Conservation (phyloP, 2,113 vertebrate genomes). For the Hepsetus odoe region DNA sequence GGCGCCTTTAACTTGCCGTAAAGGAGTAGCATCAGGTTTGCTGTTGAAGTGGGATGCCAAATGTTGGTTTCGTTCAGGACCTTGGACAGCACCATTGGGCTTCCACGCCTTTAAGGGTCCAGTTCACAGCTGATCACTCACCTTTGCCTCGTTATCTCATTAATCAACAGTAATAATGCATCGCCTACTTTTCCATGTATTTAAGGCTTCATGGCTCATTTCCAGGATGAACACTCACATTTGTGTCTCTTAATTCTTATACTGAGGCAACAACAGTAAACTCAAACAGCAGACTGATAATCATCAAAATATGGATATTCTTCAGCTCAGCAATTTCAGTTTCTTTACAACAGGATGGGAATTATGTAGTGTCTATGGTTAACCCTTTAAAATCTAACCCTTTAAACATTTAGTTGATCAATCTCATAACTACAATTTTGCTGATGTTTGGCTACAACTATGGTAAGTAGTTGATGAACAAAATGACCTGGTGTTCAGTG, state of each 20-base stretch:
- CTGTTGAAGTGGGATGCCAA: constrained; percentile 1
- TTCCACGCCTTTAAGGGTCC: background rate
- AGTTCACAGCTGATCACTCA: background rate
- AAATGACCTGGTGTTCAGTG: no score
- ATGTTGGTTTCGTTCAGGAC: constrained; percentile 34
- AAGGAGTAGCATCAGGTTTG: background rate
- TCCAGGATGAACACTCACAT: background rate
- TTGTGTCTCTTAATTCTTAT: no score
- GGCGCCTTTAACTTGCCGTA: constrained; percentile 10
- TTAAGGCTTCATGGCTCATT: background rate
- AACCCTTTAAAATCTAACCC: no score
- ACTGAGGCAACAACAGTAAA: background rate
- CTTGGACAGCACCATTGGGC: constrained; percentile 35
- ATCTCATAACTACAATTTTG: no score
- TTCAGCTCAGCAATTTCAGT: background rate
- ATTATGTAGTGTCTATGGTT: background rate
- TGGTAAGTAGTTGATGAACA: no score
- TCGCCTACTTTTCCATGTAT: background rate
- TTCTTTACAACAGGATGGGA: background rate
- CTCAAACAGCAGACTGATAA: background rate
- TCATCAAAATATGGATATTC: background rate
- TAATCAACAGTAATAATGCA: background rate
- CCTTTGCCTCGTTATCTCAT: background rate
- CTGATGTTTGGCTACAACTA: no score
- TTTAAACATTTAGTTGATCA: no score